Evolutionary conservation across 2,797 vertebrate genomes (phyloP).

Genomic region (Leptatherina wallacei): DNA sequence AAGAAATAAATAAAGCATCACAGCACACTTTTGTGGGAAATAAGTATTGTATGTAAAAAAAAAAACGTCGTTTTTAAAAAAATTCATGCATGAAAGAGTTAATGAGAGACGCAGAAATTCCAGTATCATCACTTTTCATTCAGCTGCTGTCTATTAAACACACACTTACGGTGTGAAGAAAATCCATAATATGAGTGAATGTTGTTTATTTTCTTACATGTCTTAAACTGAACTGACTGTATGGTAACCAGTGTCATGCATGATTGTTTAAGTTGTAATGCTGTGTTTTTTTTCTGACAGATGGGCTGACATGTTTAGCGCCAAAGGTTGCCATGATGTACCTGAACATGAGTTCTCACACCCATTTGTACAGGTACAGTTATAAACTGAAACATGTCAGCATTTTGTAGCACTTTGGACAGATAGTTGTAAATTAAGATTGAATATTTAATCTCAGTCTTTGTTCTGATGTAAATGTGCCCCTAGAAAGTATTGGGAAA

Average conservation of each 20-base stretch:
- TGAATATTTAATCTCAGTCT: neutral
- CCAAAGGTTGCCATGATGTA: conserved; percentile 79
- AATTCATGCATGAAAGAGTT: neutral
- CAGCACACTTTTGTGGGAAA: no score
- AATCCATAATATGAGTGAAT: neutral
- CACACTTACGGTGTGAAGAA: neutral
- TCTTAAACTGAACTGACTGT: neutral
- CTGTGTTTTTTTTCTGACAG: conserved; percentile 66
- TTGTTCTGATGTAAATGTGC: neutral
- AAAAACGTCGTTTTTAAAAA: no score
- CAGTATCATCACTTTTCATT: neutral
- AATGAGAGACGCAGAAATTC: neutral
- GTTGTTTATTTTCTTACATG: neutral
- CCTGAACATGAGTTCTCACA: conserved; percentile 85
- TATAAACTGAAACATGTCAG: neutral
- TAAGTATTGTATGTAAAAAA: no score
- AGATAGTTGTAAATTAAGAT: neutral
- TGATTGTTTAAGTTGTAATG: neutral
- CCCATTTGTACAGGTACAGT: conserved; percentile 92
- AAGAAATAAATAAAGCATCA: no score
- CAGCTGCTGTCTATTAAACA: neutral
- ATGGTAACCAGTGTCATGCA: no score
- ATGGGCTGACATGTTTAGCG: conserved; percentile 90
- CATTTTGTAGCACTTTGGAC: neutral
- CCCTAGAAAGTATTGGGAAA: neutral